Conservation (phyloP, 2,113 vertebrate species). For the Onychorhynchus coronatus region DNA sequence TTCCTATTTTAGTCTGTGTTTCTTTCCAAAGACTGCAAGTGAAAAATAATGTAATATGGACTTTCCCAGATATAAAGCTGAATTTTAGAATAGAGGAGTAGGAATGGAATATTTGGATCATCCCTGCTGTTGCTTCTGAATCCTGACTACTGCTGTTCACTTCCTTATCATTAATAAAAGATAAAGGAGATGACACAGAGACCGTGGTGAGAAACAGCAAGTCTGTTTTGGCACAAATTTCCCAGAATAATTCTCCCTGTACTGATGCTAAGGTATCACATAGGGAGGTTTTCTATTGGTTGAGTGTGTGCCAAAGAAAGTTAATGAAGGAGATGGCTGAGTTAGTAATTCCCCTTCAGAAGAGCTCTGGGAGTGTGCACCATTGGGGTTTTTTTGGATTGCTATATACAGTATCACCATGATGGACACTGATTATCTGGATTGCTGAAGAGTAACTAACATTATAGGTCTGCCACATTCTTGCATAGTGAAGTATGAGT, state of each 20-base stretch:
- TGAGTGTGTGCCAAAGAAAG: background rate
- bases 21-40: background rate
- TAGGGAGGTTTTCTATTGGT: background rate
- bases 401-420: background rate
- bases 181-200: background rate
- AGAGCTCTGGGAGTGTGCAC: background rate
- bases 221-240: background rate
- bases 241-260: background rate
- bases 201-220: background rate
- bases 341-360: background rate
- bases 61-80: background rate
- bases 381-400: background rate
- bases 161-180: constrained; percentile 1
- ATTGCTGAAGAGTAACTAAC: background rate
- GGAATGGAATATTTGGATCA: background rate
- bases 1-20: background rate
- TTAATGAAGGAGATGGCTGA: background rate
- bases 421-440: background rate
- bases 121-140: background rate
- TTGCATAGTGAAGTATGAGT: background rate
- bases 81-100: background rate
- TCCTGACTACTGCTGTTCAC: background rate
- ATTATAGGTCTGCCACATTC: background rate
- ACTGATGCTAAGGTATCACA: background rate
- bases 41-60: background rate